Percentiles rank a stretch among this genome's conserved stretches.
Evolutionary conservation across 2,113 vertebrate genomes (phyloP).

Genomic region (Sprattus sprattus): DNA sequence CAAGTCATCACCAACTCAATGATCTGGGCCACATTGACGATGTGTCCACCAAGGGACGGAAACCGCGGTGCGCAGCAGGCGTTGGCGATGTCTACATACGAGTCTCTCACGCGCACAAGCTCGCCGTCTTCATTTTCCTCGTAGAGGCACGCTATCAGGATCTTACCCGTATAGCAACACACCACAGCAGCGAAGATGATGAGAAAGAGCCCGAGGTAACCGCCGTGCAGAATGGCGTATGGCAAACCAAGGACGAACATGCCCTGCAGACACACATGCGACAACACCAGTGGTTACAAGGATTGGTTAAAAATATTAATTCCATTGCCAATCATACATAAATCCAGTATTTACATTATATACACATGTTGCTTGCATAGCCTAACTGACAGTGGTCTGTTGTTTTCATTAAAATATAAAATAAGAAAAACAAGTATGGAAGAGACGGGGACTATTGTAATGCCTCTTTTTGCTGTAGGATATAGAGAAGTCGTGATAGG

Average conservation of each 20-base stretch:
- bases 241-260: slow-evolving; percentile 98
- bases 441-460: background rate
- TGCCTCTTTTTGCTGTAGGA: background rate
- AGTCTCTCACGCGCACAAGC: slow-evolving; percentile 91
- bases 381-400: no score
- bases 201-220: slow-evolving; percentile 96
- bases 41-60: slow-evolving; percentile 85
- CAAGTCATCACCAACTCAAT: slow-evolving; percentile 99
- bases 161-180: slow-evolving; percentile 98
- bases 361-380: background rate
- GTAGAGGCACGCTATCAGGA: slow-evolving; percentile 94
- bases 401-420: background rate
- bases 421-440: background rate
- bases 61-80: slow-evolving; percentile 94
- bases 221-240: slow-evolving; percentile 96
- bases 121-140: slow-evolving; percentile 96
- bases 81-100: slow-evolving; percentile 95
- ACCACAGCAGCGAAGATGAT: slow-evolving; percentile 97
- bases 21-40: slow-evolving; percentile 96
- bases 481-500: no score
- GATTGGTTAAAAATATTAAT: background rate
- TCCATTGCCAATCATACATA: background rate
- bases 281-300: slow-evolving; percentile 20
- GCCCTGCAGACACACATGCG: slow-evolving; percentile 78
- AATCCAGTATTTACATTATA: background rate